A percentile compares a stretch with the other conserved stretches of the same genome.
These are phyloP conservation scores for Microtus californicus DNA, from an alignment of 2,797 vertebrate genomes.

Conservation along the genomic window DNA sequence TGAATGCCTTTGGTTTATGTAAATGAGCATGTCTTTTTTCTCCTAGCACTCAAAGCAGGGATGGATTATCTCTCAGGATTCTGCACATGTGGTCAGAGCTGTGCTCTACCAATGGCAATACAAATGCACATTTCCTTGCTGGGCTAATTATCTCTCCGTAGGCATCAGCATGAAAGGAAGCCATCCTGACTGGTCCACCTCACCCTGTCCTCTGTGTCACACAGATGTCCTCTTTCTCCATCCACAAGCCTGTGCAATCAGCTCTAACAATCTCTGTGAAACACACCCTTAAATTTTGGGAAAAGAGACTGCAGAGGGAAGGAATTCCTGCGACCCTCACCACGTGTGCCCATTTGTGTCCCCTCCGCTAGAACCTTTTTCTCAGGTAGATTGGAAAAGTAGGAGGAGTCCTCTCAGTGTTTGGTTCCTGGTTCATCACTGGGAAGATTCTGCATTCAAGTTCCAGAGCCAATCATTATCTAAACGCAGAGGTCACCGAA, in stretches of 20 bases:
- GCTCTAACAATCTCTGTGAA: constrained; percentile 2
- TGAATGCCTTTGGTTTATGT: not conserved
- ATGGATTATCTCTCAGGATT: not conserved
- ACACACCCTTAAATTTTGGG: not conserved
- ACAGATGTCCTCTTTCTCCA: not conserved
- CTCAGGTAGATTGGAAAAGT: not conserved
- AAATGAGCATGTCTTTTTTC: not conserved
- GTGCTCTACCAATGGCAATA: not conserved
- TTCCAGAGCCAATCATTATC: constrained; percentile 56
- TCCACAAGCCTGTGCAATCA: not conserved
- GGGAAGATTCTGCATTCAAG: constrained; percentile 27
- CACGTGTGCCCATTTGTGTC: not conserved
- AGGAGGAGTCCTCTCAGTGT: not conserved
- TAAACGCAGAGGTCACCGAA: constrained; percentile 50
- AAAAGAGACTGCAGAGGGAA: not conserved
- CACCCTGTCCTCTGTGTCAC: not conserved
- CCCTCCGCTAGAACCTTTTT: not conserved
- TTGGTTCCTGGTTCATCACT: not conserved
- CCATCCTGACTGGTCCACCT: not conserved
- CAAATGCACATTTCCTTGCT: not conserved
- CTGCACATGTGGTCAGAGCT: not conserved
- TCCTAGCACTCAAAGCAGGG: not conserved
- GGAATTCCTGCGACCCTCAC: not conserved
- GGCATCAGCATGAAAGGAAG: not conserved
- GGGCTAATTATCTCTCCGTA: not conserved